Percentiles rank a stretch among this genome's conserved stretches.
Conservation (phyloP, 1,140 invertebrate genomes). For the Cepaea nemoralis region DNA sequence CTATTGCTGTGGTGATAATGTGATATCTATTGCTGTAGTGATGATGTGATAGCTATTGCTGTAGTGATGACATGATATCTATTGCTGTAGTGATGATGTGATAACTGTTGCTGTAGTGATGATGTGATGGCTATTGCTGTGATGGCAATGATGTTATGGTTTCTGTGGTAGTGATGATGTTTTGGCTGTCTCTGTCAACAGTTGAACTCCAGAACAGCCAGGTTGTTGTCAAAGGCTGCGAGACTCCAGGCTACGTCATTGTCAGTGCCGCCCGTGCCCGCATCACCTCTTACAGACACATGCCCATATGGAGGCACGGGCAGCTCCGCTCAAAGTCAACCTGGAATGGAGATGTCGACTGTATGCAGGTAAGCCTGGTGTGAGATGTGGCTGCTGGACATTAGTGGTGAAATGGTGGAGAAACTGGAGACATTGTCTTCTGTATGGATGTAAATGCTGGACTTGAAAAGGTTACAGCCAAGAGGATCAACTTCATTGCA, state of each 20-base stretch:
- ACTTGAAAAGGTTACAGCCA: too few species aligned
- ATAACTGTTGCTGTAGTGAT: background rate
- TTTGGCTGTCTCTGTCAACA: slow-evolving; percentile 65
- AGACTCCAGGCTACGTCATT: slow-evolving; percentile 96
- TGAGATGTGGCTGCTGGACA: too few species aligned
- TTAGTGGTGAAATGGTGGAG: too few species aligned
- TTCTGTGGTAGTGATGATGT: background rate
- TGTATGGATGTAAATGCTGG: too few species aligned
- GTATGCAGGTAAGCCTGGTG: slow-evolving; percentile 84
- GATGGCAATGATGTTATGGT: too few species aligned
- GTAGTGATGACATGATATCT: background rate
- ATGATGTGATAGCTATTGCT: background rate
- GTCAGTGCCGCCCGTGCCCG: slow-evolving; percentile 95
- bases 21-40: background rate
- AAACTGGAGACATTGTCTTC: too few species aligned
- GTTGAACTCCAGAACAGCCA: slow-evolving; percentile 96
- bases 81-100: background rate
- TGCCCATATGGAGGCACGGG: slow-evolving; percentile 90
- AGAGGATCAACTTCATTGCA: too few species aligned
- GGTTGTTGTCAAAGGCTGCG: slow-evolving; percentile 93
- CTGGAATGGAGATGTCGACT: slow-evolving; percentile 93
- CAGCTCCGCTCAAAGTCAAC: slow-evolving; percentile 93
- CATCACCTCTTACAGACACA: slow-evolving; percentile 89
- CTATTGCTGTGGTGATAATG: background rate
- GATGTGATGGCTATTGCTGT: background rate